Conservation (phyloP, 2,888 invertebrate species). For the Ypsolopha scabrella region DNA sequence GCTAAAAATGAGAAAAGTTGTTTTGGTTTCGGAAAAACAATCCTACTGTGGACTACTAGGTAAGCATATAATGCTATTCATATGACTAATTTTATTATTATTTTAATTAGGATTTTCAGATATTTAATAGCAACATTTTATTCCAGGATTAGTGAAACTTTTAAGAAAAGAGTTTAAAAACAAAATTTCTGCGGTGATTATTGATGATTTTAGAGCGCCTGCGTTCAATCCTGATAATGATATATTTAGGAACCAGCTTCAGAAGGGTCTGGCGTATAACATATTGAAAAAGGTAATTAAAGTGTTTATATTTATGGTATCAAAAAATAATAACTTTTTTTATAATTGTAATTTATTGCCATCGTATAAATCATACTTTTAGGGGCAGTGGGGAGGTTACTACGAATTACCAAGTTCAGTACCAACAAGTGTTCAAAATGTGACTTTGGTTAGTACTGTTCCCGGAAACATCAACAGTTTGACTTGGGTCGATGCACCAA, state of each 20-base stretch:
- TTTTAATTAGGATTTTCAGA: too few relatives aligned
- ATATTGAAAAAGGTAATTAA: conserved; percentile 46
- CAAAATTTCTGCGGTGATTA: conserved; percentile 53
- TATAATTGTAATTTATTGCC: not conserved
- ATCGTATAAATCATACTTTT: conserved; percentile 13
- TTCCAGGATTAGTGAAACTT: conserved; percentile 76
- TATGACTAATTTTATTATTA: too few relatives aligned
- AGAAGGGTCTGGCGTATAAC: conserved; percentile 76
- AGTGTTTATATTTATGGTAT: too few relatives aligned
- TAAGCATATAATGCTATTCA: conserved; percentile 9
- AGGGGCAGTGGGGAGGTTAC: conserved; percentile 44
- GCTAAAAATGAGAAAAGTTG: conserved; percentile 22
- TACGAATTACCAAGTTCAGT: conserved; percentile 20
- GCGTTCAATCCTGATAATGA: conserved; percentile 53
- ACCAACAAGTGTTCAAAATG: conserved; percentile 47
- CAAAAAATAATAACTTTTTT: too few relatives aligned
- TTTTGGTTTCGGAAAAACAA: conserved; percentile 32
- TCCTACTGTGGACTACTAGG: conserved; percentile 33
- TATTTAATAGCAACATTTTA: too few relatives aligned
- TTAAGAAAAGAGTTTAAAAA: conserved; percentile 70
- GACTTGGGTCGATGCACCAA: conserved; percentile 73
- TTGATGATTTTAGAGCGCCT: conserved; percentile 53
- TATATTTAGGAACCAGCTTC: conserved; percentile 60
- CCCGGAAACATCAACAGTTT: conserved; percentile 79
- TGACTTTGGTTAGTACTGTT: conserved; percentile 69